These are phyloP conservation scores for Suncus etruscus DNA, from an alignment of 2,113 vertebrate species.

Conservation along the genomic window DNA sequence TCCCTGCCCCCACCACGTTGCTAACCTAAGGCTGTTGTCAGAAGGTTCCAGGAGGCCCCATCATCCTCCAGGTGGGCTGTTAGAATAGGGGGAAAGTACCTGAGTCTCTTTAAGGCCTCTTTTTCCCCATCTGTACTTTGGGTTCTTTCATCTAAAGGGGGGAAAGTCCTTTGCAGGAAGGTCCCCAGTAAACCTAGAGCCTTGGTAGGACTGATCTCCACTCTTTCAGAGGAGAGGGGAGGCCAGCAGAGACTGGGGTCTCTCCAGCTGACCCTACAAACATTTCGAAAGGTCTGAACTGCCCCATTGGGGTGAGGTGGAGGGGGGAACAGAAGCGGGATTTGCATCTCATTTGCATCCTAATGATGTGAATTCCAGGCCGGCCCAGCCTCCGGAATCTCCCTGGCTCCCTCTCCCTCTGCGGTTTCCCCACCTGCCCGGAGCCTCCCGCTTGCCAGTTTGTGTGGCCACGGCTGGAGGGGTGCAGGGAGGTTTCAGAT, in stretches of 20 bases:
- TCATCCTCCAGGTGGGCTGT: conserved; percentile 53
- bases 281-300: background rate
- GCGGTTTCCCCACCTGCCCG: conserved; percentile 77
- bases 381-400: conserved; percentile 69
- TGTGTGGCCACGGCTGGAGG: conserved; percentile 63
- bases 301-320: background rate
- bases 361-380: conserved; percentile 52
- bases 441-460: conserved; percentile 61
- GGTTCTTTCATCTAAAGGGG: conserved; percentile 73
- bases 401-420: conserved; percentile 68
- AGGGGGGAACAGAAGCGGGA: background rate
- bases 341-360: conserved; percentile 76
- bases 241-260: background rate
- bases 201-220: background rate
- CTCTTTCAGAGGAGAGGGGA: background rate
- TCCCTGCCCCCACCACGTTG: background rate
- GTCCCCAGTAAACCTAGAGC: background rate
- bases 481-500: conserved; percentile 33
- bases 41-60: conserved; percentile 32
- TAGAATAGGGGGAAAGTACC: conserved; percentile 74
- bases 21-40: conserved; percentile 19
- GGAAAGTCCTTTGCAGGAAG: conserved; percentile 70
- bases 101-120: conserved; percentile 53
- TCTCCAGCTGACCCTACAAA: background rate
- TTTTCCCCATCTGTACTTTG: conserved; percentile 73